phyloP scores from a whole-genome alignment of 2,888 invertebrate species.

The Rutpela maculata region DNA sequence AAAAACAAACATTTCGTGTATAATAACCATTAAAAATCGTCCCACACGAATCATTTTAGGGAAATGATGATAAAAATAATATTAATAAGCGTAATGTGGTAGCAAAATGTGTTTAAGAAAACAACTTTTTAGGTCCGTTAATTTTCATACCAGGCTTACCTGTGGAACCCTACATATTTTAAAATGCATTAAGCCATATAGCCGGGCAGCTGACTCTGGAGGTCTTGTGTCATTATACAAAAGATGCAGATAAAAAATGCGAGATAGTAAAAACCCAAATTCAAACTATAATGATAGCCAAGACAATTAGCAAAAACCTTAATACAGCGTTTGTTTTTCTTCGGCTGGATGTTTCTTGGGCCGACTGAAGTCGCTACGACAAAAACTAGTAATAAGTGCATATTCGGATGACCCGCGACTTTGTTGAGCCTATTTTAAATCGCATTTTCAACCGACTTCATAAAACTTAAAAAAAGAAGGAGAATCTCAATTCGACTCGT shows the following conservation, averaged over 20 bases:
- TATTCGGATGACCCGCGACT: neutral
- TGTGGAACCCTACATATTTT: conserved; percentile 59
- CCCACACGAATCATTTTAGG: conserved; percentile 29
- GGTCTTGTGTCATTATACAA: conserved; percentile 40
- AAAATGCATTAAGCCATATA: conserved; percentile 65
- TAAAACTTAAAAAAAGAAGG: too few species aligned
- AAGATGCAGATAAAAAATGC: conserved; percentile 40
- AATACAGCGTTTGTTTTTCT: neutral
- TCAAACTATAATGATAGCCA: conserved; percentile 31
- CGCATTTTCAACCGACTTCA: too few species aligned
- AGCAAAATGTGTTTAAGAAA: conserved; percentile 50
- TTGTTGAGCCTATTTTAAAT: too few species aligned
- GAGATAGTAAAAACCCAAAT: conserved; percentile 41
- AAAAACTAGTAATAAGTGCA: neutral
- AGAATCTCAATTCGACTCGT: too few species aligned
- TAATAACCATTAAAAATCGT: conserved; percentile 28
- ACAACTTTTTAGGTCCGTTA: conserved; percentile 47
- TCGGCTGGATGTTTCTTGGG: neutral
- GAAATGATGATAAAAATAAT: conserved; percentile 32
- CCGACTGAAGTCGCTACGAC: neutral
- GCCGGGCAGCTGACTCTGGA: conserved; percentile 57
- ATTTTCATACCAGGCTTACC: conserved; percentile 47
- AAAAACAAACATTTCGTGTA: conserved; percentile 33
- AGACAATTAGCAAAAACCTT: conserved; percentile 37
- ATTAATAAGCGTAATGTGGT: conserved; percentile 51